A percentile compares a stretch with the other conserved stretches of the same genome.
phyloP scores from a whole-genome alignment of 2,113 vertebrate genomes.

The Rafetus swinhoei region DNA sequence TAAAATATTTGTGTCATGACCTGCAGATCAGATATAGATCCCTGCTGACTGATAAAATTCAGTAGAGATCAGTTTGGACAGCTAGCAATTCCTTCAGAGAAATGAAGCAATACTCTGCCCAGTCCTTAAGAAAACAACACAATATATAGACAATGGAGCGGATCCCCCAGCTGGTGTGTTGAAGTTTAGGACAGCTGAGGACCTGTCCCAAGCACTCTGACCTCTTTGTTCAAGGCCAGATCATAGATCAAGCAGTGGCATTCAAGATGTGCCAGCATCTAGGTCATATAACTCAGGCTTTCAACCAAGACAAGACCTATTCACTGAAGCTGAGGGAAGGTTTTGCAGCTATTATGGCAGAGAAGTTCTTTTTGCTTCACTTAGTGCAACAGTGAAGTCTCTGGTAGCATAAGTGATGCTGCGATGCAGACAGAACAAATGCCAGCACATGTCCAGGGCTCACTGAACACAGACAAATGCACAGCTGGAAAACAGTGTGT shows the following conservation, averaged over 20 bases:
- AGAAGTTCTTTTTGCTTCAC: not conserved
- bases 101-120: constrained; percentile 40
- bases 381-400: constrained; percentile 11
- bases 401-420: not conserved
- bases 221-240: not conserved
- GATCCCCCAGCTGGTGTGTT: not conserved
- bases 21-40: constrained; percentile 63
- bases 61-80: constrained; percentile 68
- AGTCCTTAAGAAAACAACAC: constrained; percentile 5
- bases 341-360: not conserved
- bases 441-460: not conserved
- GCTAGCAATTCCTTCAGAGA: constrained; percentile 68
- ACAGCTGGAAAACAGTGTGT: not conserved
- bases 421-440: rapidly evolving
- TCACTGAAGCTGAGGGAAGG: not conserved
- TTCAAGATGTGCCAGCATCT: not conserved
- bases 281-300: not conserved
- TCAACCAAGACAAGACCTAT: not conserved
- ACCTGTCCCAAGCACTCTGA: not conserved
- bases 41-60: constrained; percentile 68
- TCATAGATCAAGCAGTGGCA: not conserved
- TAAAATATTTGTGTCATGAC: constrained; percentile 73
- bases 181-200: not conserved
- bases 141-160: not conserved
- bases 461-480: not conserved